Base-by-base conservation (phyloP, 2,113 vertebrate species). In the Rostratula benghalensis region DNA sequence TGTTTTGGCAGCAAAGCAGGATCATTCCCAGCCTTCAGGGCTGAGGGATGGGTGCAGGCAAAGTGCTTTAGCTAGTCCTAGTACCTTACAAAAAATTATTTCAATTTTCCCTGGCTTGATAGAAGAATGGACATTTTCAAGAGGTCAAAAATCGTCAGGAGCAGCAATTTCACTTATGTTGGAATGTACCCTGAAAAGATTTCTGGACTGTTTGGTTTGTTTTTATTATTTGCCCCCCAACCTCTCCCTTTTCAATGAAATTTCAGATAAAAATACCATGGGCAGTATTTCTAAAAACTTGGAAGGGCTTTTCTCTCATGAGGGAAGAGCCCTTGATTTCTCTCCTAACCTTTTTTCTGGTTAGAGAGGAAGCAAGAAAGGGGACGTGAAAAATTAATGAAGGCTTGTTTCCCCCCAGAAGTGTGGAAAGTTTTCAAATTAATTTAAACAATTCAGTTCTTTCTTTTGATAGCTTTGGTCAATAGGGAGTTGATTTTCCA, bases 331-430 rank as follows among this genome's bases (percentile, higher is more conserved):
- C 82, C 46, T 57, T 46, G 37, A 46, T 80, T 90, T 83, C 59
- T 69, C 54, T 83, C 16, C 23, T 9, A 69, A 30, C 18, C 50
- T 77, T 92, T 94, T 80, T 80, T 82, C 71, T 88, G n/a, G 54
- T 37, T 18, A 65, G 31, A 73, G 9, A 92, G 19, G 46, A 80
- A 91, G 83, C 16, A 76, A 92, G 45, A 95, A 92, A 95, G 14
- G 7, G 11, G 22, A 54, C 11, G 4, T 97, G 65, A 95, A 96
- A 93, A 95, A 95, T 90, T 90, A 90, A 94, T 94, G 59, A 89
- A 63, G 21, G 3, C 46, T 9, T 46, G 4, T 43, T 18, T 2
- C 18, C 10, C 15, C 12, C n/a, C 6, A 3, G 22, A 73, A 77
- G 11, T 25, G 53, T 60, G 37, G 45, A 54, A 70, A 83, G 28